Evolutionary conservation across 1,140 invertebrate species (phyloP).

Genomic region (Cyphomyrmex costatus): DNA sequence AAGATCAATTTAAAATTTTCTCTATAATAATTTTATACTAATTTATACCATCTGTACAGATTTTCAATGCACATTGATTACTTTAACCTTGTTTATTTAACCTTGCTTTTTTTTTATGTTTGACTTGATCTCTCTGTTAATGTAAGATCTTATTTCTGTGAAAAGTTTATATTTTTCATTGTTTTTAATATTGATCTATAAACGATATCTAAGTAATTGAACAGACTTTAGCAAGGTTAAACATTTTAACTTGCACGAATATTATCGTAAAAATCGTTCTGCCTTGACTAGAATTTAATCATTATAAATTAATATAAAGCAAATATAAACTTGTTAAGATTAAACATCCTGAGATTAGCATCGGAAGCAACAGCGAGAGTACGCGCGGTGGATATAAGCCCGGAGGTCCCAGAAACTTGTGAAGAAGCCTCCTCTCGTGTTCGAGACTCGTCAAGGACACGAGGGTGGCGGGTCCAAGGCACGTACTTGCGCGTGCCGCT

Average conservation of each 20-base stretch:
- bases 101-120: no score
- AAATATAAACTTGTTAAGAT: slow-evolving; percentile 7
- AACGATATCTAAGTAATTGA: no score
- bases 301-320: not conserved
- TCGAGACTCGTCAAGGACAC: slow-evolving; percentile 77
- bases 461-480: slow-evolving; percentile 67
- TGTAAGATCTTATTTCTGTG: no score
- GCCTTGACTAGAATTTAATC: not conserved
- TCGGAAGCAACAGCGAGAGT: slow-evolving; percentile 28
- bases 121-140: no score
- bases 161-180: no score
- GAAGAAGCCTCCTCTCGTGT: slow-evolving; percentile 69
- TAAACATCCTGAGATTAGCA: not conserved
- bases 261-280: not conserved
- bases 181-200: no score
- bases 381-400: slow-evolving; percentile 44
- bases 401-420: slow-evolving; percentile 73
- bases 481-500: slow-evolving; percentile 37
- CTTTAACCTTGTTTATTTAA: no score
- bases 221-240: not conserved
- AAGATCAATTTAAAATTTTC: not conserved
- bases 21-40: not conserved
- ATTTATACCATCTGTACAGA: not conserved
- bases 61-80: not conserved
- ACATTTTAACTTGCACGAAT: not conserved